Percentiles rank a stretch among this genome's conserved stretches.
Evolutionary conservation across 2,888 invertebrate genomes (phyloP).

Genomic region (Drosophila pseudotalamancana): DNA sequence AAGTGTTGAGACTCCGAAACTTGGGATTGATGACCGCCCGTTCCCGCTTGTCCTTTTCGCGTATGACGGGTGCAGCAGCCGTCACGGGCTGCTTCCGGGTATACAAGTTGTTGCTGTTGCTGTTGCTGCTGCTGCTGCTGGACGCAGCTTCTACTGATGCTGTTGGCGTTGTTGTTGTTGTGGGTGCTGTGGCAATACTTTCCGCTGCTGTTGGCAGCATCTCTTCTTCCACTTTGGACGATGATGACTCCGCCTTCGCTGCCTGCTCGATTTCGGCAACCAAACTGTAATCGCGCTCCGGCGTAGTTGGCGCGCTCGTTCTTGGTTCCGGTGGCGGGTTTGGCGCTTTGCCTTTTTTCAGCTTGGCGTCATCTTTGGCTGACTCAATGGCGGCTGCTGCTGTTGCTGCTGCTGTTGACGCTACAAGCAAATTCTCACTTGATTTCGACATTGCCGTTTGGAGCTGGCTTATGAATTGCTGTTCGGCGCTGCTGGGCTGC

Average conservation of each 20-base stretch:
- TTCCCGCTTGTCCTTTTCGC: slow-evolving; percentile 91
- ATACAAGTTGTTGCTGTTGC: slow-evolving; percentile 69
- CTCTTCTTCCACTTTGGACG: slow-evolving; percentile 5
- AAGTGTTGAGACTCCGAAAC: slow-evolving; percentile 85
- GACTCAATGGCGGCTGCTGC: slow-evolving; percentile 56
- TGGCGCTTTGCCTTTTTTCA: slow-evolving; percentile 91
- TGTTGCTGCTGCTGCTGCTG: slow-evolving; percentile 52
- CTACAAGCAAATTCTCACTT: slow-evolving; percentile 68
- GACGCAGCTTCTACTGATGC: slow-evolving; percentile 22
- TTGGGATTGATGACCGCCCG: slow-evolving; percentile 88
- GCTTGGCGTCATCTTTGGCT: slow-evolving; percentile 78
- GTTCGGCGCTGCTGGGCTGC: slow-evolving; percentile 82
- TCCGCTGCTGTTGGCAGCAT: slow-evolving; percentile 9
- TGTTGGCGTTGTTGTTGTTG: slow-evolving; percentile 36
- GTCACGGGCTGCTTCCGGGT: slow-evolving; percentile 79
- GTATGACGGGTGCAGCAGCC: slow-evolving; percentile 88
- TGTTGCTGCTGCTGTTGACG: slow-evolving; percentile 32
- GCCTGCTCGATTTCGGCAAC: slow-evolving; percentile 75
- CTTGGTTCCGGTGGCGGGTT: slow-evolving; percentile 86
- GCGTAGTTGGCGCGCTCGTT: slow-evolving; percentile 81
- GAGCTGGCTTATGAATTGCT: slow-evolving; percentile 86
- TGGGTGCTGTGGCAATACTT: slow-evolving; percentile 20
- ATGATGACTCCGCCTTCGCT: slow-evolving; percentile 34
- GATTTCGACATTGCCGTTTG: slow-evolving; percentile 85
- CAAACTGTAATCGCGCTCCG: slow-evolving; percentile 81